Evolutionary conservation across 2,113 vertebrate species (phyloP).

Genomic region (Bos javanicus): DNA sequence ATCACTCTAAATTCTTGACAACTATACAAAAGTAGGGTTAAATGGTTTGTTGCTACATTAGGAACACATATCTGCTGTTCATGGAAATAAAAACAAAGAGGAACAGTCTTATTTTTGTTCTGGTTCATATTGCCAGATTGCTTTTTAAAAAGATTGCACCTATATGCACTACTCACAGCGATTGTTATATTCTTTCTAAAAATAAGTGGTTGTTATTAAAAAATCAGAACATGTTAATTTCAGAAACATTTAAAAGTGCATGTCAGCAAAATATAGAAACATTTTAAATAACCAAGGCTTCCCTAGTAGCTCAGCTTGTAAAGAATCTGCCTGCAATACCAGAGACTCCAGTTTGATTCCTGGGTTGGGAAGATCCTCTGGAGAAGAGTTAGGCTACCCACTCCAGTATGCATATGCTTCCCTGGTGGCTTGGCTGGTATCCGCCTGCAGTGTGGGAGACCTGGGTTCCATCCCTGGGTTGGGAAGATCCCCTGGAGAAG

Average conservation of each 20-base stretch:
- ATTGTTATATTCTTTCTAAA: background rate
- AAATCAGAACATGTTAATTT: background rate
- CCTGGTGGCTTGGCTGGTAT: background rate
- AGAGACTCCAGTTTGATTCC: background rate
- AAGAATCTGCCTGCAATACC: background rate
- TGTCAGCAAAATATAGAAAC: background rate
- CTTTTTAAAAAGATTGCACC: background rate
- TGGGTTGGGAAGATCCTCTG: accelerated
- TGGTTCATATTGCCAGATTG: background rate
- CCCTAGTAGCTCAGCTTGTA: background rate
- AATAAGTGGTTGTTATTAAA: background rate
- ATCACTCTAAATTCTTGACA: background rate
- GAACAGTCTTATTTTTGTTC: background rate
- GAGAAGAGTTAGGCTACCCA: background rate
- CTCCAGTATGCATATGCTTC: background rate
- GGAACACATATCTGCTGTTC: background rate
- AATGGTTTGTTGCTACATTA: background rate
- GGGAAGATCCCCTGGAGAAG: background rate
- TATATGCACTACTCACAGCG: background rate
- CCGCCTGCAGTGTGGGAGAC: background rate
- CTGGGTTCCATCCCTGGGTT: background rate
- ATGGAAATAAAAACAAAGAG: background rate
- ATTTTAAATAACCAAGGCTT: background rate
- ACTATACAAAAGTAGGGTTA: background rate
- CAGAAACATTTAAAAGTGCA: background rate